phyloP scores from a whole-genome alignment of 1,140 invertebrate genomes.

The Diabrotica undecimpunctata region DNA sequence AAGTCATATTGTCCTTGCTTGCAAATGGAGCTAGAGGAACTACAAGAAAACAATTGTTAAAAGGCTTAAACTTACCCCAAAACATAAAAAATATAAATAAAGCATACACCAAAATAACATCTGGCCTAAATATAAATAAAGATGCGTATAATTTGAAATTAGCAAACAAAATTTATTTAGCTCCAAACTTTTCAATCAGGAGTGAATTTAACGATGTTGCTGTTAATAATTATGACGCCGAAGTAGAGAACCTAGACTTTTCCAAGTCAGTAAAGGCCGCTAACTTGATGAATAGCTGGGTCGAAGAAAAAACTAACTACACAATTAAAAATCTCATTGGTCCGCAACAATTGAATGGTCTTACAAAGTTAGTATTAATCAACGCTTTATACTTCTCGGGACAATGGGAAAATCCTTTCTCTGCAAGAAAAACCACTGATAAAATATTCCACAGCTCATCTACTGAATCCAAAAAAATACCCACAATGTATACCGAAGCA shows the following conservation, averaged over 20 bases:
- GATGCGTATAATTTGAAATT: too few species aligned
- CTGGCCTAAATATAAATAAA: background rate
- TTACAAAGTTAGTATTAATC: conserved; percentile 64
- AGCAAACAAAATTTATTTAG: too few species aligned
- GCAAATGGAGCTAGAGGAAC: too few species aligned
- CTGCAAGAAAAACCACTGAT: conserved; percentile 37
- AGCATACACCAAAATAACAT: too few species aligned
- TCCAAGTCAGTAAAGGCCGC: conserved; percentile 44
- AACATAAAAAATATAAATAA: too few species aligned
- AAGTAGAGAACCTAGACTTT: conserved; percentile 50
- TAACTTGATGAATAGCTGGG: conserved; percentile 65
- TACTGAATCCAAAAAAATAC: conserved; percentile 38
- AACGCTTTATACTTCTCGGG: conserved; percentile 83
- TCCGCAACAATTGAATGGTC: conserved; percentile 51
- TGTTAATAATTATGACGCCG: conserved; percentile 51
- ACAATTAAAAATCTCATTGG: conserved; percentile 67
- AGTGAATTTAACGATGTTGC: conserved; percentile 36
- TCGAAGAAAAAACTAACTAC: conserved; percentile 65
- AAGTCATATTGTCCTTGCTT: too few species aligned
- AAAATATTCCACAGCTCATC: conserved; percentile 48
- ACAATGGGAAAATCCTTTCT: conserved; percentile 60
- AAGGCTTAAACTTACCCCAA: too few species aligned
- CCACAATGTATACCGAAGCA: conserved; percentile 26
- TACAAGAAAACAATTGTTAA: too few species aligned
- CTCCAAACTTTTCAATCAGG: too few species aligned